Conservation (phyloP, 2,113 vertebrate genomes). For the Abramis brama region DNA sequence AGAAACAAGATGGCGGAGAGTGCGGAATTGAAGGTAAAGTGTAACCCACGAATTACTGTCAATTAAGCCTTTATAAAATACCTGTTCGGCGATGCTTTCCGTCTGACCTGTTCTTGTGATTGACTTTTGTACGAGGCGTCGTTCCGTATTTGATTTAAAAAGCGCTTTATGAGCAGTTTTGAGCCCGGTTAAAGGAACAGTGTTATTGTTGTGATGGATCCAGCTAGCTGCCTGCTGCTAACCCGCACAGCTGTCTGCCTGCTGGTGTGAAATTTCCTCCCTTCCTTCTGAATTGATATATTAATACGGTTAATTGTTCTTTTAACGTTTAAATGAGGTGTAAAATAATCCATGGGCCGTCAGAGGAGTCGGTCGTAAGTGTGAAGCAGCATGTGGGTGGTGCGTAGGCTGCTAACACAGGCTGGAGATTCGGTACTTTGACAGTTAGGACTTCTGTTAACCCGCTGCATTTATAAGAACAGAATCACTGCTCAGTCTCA, state of each 20-base stretch:
- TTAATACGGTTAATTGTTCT: not conserved
- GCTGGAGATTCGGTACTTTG: slow-evolving; percentile 26
- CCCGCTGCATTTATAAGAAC: not conserved
- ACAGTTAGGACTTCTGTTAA: slow-evolving; percentile 3
- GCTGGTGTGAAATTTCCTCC: not conserved
- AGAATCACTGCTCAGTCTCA: not conserved
- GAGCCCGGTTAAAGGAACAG: slow-evolving; percentile 37
- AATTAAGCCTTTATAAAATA: slow-evolving; percentile 57
- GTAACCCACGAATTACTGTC: slow-evolving; percentile 81
- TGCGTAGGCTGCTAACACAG: slow-evolving; percentile 40
- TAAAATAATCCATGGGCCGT: not conserved
- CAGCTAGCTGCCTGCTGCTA: slow-evolving; percentile 47
- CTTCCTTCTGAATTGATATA: not conserved
- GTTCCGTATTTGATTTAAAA: slow-evolving; percentile 13
- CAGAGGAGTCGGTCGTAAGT: not conserved
- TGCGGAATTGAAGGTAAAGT: slow-evolving; percentile 99
- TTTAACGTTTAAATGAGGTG: not conserved
- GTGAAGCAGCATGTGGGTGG: slow-evolving; percentile 25
- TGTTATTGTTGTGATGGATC: slow-evolving; percentile 66
- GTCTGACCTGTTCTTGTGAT: not conserved
- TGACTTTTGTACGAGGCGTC: not conserved
- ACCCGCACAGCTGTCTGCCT: slow-evolving; percentile 29
- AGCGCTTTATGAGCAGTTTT: slow-evolving; percentile 3
- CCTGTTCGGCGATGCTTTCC: not conserved
- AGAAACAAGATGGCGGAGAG: slow-evolving; percentile 99